These are phyloP conservation scores for Alentia gelatinosa DNA, from an alignment of 2,888 invertebrate species.

Conservation along the genomic window DNA sequence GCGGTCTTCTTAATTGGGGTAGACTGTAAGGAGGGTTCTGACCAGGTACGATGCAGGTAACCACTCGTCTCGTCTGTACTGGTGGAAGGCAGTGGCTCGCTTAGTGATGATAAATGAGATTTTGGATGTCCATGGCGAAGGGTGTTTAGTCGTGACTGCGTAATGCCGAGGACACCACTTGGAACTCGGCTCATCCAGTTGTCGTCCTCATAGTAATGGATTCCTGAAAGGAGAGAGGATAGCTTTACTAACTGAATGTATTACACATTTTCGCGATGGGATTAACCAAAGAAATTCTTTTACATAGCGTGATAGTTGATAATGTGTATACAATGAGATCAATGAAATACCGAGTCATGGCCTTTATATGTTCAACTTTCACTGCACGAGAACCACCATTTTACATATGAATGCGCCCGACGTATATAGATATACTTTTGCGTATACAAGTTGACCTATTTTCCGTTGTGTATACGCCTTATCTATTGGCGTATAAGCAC, in stretches of 20 bases:
- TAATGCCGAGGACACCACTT: slow-evolving; percentile 40
- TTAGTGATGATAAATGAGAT: no score
- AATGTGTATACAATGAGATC: background rate
- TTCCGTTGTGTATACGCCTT: no score
- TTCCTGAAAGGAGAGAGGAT: background rate
- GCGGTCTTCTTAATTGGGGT: background rate
- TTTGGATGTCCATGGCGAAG: background rate
- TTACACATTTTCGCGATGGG: background rate
- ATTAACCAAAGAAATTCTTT: no score
- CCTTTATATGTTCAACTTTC: no score
- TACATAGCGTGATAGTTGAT: no score
- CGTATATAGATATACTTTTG: no score
- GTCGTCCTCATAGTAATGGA: slow-evolving; percentile 51
- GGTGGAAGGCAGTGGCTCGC: slow-evolving; percentile 18
- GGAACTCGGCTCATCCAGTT: slow-evolving; percentile 50
- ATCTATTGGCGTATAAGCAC: no score
- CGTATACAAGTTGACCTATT: no score
- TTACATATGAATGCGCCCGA: no score
- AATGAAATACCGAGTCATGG: background rate
- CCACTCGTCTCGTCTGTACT: background rate
- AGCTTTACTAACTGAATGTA: background rate
- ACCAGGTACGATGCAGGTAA: slow-evolving; percentile 17
- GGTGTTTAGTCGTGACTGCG: background rate
- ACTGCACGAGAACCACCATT: no score
- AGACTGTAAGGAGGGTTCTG: background rate